Evolutionary conservation across 2,888 invertebrate genomes (phyloP).

Genomic region (Ochropacha duplaris): DNA sequence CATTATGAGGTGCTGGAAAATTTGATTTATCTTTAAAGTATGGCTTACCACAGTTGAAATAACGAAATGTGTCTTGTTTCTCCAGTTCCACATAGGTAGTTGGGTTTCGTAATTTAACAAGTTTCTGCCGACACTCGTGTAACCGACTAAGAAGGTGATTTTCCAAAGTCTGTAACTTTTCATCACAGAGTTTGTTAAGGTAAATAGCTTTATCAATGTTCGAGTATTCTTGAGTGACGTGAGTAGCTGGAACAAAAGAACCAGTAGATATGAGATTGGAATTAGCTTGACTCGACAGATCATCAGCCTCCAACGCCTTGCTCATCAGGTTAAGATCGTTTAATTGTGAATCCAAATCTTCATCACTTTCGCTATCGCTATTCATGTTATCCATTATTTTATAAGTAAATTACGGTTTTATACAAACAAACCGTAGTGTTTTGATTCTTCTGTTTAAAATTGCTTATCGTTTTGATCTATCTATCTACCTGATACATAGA

Average conservation of each 20-base stretch:
- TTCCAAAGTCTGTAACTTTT: slow-evolving; percentile 56
- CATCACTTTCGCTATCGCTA: slow-evolving; percentile 39
- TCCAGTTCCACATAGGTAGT: slow-evolving; percentile 11
- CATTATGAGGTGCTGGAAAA: slow-evolving; percentile 82
- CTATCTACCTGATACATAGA: too few relatives aligned
- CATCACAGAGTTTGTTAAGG: slow-evolving; percentile 63
- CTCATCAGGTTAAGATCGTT: slow-evolving; percentile 41
- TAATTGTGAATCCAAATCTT: slow-evolving; percentile 43
- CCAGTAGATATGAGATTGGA: slow-evolving; percentile 17
- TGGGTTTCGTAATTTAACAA: slow-evolving; percentile 33
- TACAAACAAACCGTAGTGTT: too few relatives aligned
- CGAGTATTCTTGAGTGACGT: slow-evolving; percentile 25
- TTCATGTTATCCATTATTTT: slow-evolving; percentile 8
- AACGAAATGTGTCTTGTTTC: slow-evolving; percentile 44
- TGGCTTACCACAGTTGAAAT: slow-evolving; percentile 78
- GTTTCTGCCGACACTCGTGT: slow-evolving; percentile 55
- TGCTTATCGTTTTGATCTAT: too few relatives aligned
- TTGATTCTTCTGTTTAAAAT: too few relatives aligned
- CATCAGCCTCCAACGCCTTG: slow-evolving; percentile 39
- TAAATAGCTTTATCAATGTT: slow-evolving; percentile 53
- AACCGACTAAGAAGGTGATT: slow-evolving; percentile 49
- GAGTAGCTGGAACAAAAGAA: slow-evolving; percentile 12
- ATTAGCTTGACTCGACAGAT: slow-evolving; percentile 19
- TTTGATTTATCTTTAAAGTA: slow-evolving; percentile 86
- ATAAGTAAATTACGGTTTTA: too few relatives aligned